phyloP scores from a whole-genome alignment of 2,797 vertebrate species.

The Limosa lapponica region DNA sequence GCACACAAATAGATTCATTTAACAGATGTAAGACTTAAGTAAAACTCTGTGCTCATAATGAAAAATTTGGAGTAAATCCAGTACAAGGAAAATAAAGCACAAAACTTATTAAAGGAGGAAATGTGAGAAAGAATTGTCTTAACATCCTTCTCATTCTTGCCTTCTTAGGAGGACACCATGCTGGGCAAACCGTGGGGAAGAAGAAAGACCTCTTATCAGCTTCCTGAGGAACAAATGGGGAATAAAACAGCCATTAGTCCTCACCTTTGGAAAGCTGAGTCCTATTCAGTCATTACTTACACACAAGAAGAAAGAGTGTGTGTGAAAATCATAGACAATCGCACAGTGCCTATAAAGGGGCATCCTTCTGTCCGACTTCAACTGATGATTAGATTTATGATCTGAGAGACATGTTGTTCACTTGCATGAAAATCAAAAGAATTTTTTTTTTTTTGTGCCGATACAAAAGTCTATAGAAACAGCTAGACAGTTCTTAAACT shows the following conservation, averaged over 20 bases:
- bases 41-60: not conserved
- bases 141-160: not conserved
- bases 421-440: not conserved
- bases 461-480: not conserved
- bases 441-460: not conserved
- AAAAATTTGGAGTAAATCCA: not conserved
- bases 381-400: not conserved
- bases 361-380: not conserved
- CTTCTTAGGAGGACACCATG: not conserved
- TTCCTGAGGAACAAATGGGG: not conserved
- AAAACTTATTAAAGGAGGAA: not conserved
- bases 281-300: not conserved
- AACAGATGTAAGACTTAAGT: constrained; percentile 5
- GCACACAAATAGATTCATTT: constrained; percentile 35
- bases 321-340: not conserved
- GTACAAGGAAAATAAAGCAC: not conserved
- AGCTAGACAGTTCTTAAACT: not conserved
- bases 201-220: not conserved
- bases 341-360: not conserved
- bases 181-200: not conserved
- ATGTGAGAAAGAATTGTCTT: not conserved
- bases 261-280: not conserved
- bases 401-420: not conserved
- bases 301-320: not conserved
- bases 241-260: not conserved